Conservation (phyloP, 2,888 invertebrate genomes). For the Nasonia oneida region DNA sequence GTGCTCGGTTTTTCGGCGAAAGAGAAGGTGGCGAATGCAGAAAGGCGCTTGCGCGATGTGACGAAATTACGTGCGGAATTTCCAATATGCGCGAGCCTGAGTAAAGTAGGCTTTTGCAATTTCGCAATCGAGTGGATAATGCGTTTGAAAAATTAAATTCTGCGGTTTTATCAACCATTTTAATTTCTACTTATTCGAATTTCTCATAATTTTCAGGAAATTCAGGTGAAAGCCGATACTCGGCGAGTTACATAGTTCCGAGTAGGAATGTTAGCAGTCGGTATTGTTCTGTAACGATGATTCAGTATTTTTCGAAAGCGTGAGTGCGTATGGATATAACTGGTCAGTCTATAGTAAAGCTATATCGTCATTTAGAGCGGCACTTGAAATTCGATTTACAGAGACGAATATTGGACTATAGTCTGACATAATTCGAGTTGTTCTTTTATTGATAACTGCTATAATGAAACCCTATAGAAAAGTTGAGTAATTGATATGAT, state of each 20-base stretch:
- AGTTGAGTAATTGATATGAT: too few species aligned
- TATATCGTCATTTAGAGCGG: not conserved
- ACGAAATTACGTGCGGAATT: conserved; percentile 18
- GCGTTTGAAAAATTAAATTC: too few species aligned
- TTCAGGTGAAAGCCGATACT: not conserved
- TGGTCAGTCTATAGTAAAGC: not conserved
- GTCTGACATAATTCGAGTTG: not conserved
- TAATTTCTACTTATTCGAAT: not conserved
- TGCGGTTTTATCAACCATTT: not conserved
- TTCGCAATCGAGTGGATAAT: too few species aligned
- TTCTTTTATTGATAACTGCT: not conserved
- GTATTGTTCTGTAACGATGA: conserved; percentile 39
- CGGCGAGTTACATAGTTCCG: not conserved
- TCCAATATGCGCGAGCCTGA: not conserved
- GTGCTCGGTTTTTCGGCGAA: not conserved
- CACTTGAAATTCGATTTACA: conserved; percentile 10
- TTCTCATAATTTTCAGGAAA: not conserved
- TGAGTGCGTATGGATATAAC: not conserved
- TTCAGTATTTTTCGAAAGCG: conserved; percentile 55
- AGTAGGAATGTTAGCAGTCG: not conserved
- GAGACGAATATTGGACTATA: not conserved
- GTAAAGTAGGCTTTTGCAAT: too few species aligned
- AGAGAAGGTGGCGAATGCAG: not conserved
- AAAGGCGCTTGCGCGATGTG: conserved; percentile 10
- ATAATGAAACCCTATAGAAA: not conserved